These are phyloP conservation scores for Ambastaia sidthimunki DNA, from an alignment of 2,797 vertebrate species.

Conservation along the genomic window DNA sequence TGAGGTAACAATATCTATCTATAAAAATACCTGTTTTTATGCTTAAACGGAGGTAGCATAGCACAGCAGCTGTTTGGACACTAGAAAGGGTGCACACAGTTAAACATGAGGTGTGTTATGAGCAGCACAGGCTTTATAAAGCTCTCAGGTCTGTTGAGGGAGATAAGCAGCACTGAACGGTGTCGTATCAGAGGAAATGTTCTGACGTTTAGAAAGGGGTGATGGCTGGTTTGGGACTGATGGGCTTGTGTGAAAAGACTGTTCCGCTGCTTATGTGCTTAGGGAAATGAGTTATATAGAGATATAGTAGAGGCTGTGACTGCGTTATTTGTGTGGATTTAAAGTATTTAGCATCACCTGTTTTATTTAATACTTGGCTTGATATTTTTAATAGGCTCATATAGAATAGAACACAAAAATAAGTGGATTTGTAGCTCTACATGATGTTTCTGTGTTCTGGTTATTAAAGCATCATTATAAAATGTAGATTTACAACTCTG, in stretches of 20 bases:
- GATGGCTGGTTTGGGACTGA: constrained; percentile 43
- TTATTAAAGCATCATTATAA: constrained; percentile 22
- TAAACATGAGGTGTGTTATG: constrained; percentile 49
- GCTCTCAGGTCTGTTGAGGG: constrained; percentile 51
- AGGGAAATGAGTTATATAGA: not conserved
- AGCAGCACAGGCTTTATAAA: constrained; percentile 44
- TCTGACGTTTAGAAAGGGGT: constrained; percentile 59
- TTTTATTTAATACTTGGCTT: constrained; percentile 25
- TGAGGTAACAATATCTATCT: no score
- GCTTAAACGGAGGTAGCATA: not conserved
- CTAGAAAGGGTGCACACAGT: constrained; percentile 4
- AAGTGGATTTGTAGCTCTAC: not conserved
- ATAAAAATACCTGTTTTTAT: no score
- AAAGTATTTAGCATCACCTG: not conserved
- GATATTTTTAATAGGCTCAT: constrained; percentile 8
- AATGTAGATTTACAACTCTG: not conserved
- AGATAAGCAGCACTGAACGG: constrained; percentile 54
- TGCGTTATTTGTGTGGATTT: constrained; percentile 5
- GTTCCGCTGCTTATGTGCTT: constrained; percentile 22
- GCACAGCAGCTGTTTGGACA: not conserved
- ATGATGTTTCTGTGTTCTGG: not conserved
- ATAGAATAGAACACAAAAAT: not conserved
- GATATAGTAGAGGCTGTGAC: not conserved
- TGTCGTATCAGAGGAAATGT: constrained; percentile 53
- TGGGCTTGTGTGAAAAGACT: constrained; percentile 55